Percentiles rank a stretch among this genome's conserved stretches.
These are phyloP conservation scores for Campoplex nolae DNA, from an alignment of 2,888 invertebrate genomes.

Conservation along the genomic window DNA sequence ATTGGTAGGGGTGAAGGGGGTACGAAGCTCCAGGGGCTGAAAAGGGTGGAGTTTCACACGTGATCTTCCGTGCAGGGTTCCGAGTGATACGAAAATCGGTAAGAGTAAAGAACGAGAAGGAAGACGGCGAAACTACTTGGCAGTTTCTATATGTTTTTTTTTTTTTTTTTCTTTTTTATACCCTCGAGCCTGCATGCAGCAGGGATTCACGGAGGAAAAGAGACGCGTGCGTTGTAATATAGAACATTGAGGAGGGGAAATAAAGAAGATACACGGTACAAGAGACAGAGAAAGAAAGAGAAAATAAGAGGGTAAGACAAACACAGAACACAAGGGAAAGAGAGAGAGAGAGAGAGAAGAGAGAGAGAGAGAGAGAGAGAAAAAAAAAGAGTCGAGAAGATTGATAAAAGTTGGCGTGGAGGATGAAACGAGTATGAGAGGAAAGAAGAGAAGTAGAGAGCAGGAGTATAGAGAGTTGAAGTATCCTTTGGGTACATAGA, in stretches of 20 bases:
- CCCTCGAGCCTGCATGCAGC: conserved; percentile 56
- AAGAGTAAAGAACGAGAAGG: conserved; percentile 21
- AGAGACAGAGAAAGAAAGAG: not conserved
- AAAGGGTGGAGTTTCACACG: conserved; percentile 18
- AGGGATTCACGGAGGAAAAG: conserved; percentile 36
- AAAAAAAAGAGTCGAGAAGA: conserved; percentile 48
- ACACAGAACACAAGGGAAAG: not conserved
- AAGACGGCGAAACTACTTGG: not conserved
- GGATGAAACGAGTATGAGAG: conserved; percentile 44
- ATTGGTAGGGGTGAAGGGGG: not conserved
- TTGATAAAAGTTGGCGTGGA: conserved; percentile 63
- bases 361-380: conserved; percentile 37
- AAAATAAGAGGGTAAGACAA: not conserved
- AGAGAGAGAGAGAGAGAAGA: conserved; percentile 49
- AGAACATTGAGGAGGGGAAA: conserved; percentile 22
- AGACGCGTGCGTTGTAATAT: conserved; percentile 29
- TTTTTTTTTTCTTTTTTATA: conserved; percentile 33
- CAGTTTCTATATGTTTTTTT: not conserved
- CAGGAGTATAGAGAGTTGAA: conserved; percentile 47
- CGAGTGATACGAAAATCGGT: conserved; percentile 31
- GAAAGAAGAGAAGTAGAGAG: conserved; percentile 52
- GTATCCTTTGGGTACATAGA: conserved; percentile 58
- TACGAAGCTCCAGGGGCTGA: not conserved
- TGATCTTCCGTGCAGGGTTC: conserved; percentile 11
- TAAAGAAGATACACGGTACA: conserved; percentile 25